Evolutionary conservation across 2,888 invertebrate species (phyloP), one percentile per base, ranked within the genome.

Genomic region (Deilephila porcellus): DNA sequence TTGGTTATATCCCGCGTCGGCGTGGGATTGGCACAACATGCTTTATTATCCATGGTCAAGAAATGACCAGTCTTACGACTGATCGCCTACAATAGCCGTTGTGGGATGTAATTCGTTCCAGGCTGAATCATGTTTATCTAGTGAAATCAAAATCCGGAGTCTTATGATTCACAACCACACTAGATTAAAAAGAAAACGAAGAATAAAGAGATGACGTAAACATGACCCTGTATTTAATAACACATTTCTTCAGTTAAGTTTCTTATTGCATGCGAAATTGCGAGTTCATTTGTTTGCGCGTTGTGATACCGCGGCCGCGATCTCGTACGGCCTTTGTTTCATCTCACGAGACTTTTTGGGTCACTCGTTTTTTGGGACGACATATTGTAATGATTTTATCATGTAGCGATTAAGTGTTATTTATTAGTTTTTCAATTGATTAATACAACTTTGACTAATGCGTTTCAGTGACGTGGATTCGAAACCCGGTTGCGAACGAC

Each of bases 321-420:
- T 67, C 52, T 67, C 67, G 67, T 25, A 17, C 25, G 67, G 25
- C 67, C 67, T 67, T 67, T 52, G 67, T 52, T 67, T 67, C 52
- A 67, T 67, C 67, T 67, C 67, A 25, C 52, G 29, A 52, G 67
- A 45, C 25, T 67, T 67, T 67, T 67, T 67, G 25, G 67, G 67
- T 67, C 67, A 67, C 64, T 67, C 45, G 64, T 67, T 67, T 34
- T 67, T 67, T 67, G 64, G 45, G 11, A 67, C 67, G 52, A 52
- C 45, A 52, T 45, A 4, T 34, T 37, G 45, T 64, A 52, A 5
- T 45, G 17, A 60, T 45, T 25, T 45, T 67, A 20, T 45, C 37
- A 37, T 64, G 19, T 32, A 37, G n/a, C n/a, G 11, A n/a, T 25
- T 56, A 56, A 56, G 56, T 56, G n/a, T 56, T n/a, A 56, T 56